Evolutionary conservation across 2,113 vertebrate species (phyloP).

Genomic region (Lucifuga dentata): DNA sequence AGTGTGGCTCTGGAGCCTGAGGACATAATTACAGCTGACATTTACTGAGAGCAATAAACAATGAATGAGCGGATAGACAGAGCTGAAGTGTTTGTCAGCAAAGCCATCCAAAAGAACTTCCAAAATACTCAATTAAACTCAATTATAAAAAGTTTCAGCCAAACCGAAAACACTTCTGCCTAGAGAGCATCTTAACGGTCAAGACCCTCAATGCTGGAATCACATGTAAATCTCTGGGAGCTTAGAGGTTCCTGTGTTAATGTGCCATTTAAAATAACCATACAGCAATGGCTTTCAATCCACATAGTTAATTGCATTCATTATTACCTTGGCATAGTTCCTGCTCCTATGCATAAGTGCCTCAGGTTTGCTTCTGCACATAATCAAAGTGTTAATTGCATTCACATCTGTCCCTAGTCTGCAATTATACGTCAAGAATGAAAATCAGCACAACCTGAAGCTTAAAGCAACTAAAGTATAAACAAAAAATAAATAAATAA

Average conservation of each 20-base stretch:
- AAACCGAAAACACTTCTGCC: too few relatives aligned
- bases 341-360: too few relatives aligned
- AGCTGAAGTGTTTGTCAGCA: constrained; percentile 7
- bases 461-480: too few relatives aligned
- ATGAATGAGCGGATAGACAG: constrained; percentile 15
- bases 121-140: constrained; percentile 13
- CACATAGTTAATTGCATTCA: too few relatives aligned
- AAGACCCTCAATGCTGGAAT: too few relatives aligned
- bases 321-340: too few relatives aligned
- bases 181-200: too few relatives aligned
- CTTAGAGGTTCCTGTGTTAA: too few relatives aligned
- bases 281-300: background rate
- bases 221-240: too few relatives aligned
- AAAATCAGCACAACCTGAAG: background rate
- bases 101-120: background rate
- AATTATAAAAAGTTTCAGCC: constrained; percentile 23
- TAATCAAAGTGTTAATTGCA: background rate
- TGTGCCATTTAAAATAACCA: too few relatives aligned
- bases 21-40: constrained; percentile 52
- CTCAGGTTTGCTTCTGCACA: too few relatives aligned
- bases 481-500: too few relatives aligned
- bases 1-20: constrained; percentile 21
- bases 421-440: background rate
- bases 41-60: constrained; percentile 40
- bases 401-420: background rate